Percentiles rank a stretch among this genome's conserved stretches.
These are phyloP conservation scores for Anthoptus insignis DNA, from an alignment of 2,888 invertebrate genomes.

Conservation along the genomic window DNA sequence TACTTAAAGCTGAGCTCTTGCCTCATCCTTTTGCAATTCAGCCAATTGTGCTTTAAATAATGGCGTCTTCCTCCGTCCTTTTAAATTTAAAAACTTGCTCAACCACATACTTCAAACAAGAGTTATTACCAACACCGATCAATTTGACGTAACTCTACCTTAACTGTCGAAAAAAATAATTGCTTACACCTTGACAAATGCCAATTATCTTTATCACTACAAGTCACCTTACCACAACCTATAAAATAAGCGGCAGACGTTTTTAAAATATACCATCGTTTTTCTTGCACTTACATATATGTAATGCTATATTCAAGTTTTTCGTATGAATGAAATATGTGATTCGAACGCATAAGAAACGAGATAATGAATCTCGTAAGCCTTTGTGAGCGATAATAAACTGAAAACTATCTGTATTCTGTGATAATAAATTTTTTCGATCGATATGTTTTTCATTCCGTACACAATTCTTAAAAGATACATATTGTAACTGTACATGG, in stretches of 20 bases:
- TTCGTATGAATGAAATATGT: slow-evolving; percentile 28
- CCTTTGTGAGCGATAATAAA: slow-evolving; percentile 25
- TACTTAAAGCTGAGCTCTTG: no score
- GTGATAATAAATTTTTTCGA: slow-evolving; percentile 17
- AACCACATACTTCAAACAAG: slow-evolving; percentile 27
- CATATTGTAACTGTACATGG: slow-evolving; percentile 22
- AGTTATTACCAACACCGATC: slow-evolving; percentile 24
- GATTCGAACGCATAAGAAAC: slow-evolving; percentile 19
- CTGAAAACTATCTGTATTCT: slow-evolving; percentile 20
- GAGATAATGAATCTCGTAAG: slow-evolving; percentile 29
- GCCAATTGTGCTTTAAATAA: not conserved
- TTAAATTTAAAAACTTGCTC: slow-evolving; percentile 21
- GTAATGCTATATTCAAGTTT: slow-evolving; percentile 26
- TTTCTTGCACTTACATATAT: slow-evolving; percentile 32
- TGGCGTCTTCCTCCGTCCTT: slow-evolving; percentile 10
- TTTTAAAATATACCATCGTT: slow-evolving; percentile 31
- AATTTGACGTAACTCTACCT: slow-evolving; percentile 22
- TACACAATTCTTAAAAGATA: slow-evolving; percentile 12
- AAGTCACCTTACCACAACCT: slow-evolving; percentile 21
- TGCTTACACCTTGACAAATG: slow-evolving; percentile 46
- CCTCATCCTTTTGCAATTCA: not conserved
- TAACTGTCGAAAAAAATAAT: slow-evolving; percentile 36
- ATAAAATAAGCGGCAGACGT: slow-evolving; percentile 17
- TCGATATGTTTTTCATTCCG: slow-evolving; percentile 19
- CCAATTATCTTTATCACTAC: slow-evolving; percentile 51